phyloP scores from a whole-genome alignment of 2,113 vertebrate species.

The Macquaria australasica region DNA sequence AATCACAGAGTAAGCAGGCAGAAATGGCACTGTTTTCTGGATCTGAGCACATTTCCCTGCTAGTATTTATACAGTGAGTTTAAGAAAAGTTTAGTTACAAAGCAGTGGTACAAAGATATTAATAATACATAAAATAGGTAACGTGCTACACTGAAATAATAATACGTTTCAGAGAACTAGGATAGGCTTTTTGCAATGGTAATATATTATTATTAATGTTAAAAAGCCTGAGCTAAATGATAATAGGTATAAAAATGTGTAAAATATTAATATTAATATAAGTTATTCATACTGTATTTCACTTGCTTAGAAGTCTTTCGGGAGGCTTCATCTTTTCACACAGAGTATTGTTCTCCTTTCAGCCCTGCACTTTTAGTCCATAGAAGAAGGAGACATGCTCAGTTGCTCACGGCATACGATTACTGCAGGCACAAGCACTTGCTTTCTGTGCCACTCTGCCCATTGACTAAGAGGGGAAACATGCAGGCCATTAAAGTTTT shows the following conservation, averaged over 20 bases:
- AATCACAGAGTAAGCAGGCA: slow-evolving; percentile 26
- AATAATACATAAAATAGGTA: slow-evolving; percentile 39
- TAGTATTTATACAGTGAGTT: not conserved
- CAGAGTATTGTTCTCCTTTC: slow-evolving; percentile 42
- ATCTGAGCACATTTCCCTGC: not conserved
- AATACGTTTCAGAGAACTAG: slow-evolving; percentile 1
- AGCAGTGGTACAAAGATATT: slow-evolving; percentile 1
- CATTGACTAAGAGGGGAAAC: slow-evolving; percentile 74
- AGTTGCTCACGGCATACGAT: slow-evolving; percentile 25
- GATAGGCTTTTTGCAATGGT: slow-evolving; percentile 7
- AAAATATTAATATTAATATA: slow-evolving; percentile 10
- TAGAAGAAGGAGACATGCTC: slow-evolving; percentile 24
- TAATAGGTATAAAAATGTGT: slow-evolving; percentile 53
- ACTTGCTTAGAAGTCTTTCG: slow-evolving; percentile 36
- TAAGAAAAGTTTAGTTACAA: slow-evolving; percentile 24
- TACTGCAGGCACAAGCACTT: slow-evolving; percentile 59
- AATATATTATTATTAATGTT: slow-evolving; percentile 39
- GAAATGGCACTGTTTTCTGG: not conserved
- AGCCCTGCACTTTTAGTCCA: slow-evolving; percentile 16
- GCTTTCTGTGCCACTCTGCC: slow-evolving; percentile 53
- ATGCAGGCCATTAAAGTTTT: slow-evolving; percentile 74
- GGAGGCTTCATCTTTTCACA: slow-evolving; percentile 51
- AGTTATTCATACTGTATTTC: slow-evolving; percentile 54
- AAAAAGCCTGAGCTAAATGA: slow-evolving; percentile 42
- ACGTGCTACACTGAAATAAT: slow-evolving; percentile 23